Conservation (phyloP, 2,888 invertebrate species). For the Molanna angustata region DNA sequence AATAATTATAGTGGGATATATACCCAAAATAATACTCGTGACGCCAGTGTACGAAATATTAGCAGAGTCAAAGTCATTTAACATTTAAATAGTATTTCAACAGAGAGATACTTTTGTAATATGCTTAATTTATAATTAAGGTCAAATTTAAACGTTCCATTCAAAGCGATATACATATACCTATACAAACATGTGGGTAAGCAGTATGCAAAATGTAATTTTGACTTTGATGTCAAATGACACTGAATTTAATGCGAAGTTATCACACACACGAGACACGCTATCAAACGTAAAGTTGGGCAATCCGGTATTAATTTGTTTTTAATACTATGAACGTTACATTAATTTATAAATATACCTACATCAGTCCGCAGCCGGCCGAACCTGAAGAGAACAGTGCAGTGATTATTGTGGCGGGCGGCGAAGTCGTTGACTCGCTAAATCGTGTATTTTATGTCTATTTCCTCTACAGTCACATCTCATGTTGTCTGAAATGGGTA, state of each 20-base stretch:
- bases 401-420: too few relatives aligned
- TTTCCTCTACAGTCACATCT: neutral
- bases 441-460: constrained; percentile 1
- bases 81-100: constrained; percentile 24
- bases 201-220: constrained; percentile 2
- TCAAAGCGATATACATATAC: neutral
- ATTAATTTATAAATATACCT: too few relatives aligned
- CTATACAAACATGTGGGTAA: neutral
- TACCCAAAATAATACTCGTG: too few relatives aligned
- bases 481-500: neutral
- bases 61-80: constrained; percentile 11
- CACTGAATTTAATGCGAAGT: too few relatives aligned
- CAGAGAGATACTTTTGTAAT: constrained; percentile 26
- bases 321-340: too few relatives aligned
- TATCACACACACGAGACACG: too few relatives aligned
- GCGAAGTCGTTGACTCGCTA: constrained; percentile 21
- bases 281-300: too few relatives aligned
- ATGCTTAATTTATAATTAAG: constrained; percentile 29
- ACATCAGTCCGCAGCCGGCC: too few relatives aligned
- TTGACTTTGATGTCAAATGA: neutral
- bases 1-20: too few relatives aligned
- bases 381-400: too few relatives aligned
- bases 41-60: too few relatives aligned
- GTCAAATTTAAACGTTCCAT: constrained; percentile 22
- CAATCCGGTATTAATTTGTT: too few relatives aligned